Base-by-base conservation (phyloP, 2,797 vertebrate species). In the Acipenser oxyrinchus region DNA sequence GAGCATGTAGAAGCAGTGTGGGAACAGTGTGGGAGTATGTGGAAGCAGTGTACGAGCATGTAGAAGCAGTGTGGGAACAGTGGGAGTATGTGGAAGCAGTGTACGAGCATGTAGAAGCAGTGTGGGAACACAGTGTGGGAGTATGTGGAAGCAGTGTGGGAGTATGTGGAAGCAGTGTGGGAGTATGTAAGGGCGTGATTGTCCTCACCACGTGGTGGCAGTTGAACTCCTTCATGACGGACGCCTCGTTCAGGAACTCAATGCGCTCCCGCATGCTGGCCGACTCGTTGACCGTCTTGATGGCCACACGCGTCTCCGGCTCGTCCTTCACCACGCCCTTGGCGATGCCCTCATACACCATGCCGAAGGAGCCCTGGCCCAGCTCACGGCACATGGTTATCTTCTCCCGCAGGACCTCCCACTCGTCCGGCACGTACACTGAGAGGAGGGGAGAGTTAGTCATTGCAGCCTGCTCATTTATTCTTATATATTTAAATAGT, bases 201-300 rank as follows among this genome's bases (percentile, higher is more conserved):
- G 48, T 48, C 82, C 94, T 91, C 87, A 99, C 96, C 91, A 99
- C 96, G 1, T 99, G 96, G 80, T 99, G 96, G 83, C 96, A 99
- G 79, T 98, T 99, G 85, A 99, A 99, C 81, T 98, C 96, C 84
- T 99, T 99, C 96, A 99, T 99, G 82, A 99, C 96, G 0, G 96
- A 99, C 5, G 96, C 96, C 85, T 99, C 96, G 0, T 99, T 99
- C 77, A 99, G 81, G 82, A 99, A 99, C 82, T 99, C 96, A 0
- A 99, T 99, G 74, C 96, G 90, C 75, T 99, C 96, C 0, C 94
- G 90, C 95, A 99, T 95, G 82, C 93, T 98, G 6, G 95, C 96
- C 0, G 95, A 90, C 83, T 99, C 96, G 0, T 99, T 99, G 70
- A 98, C 96, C 0, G 96, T 99, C 83, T 99, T 99, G 78, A 99